Base-by-base conservation (phyloP, 2,888 invertebrate genomes). In the Luffia ferchaultella region DNA sequence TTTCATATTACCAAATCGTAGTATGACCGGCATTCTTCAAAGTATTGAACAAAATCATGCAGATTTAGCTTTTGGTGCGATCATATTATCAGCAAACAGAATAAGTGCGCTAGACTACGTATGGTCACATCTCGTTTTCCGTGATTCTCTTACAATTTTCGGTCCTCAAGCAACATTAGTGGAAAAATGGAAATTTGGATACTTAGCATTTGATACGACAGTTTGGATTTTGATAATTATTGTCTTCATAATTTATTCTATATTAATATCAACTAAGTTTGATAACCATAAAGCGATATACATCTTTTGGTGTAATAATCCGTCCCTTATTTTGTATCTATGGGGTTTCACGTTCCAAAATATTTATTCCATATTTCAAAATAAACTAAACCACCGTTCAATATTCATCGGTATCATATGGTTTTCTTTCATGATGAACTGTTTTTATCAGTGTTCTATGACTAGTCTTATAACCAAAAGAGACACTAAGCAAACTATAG, bases 141-240 rank as follows among this genome's bases (percentile, higher is more conserved):
- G 46, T 16, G 55, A 55, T 40, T 48, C 20, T 17, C 46, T 51
- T 9, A 48, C 50, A 19, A 46, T 45, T 18, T 16, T 52, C 17
- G 48, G 41, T 1, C 52, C 50, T 15, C 45, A 18, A 9, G 18
- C 46, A 17, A 20, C 30, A 17, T 43, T 53, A 19, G n/a, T 53
- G 16, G 51, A 53, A 45, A 48, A 50, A 16, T 55, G 55, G 55
- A 55, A 52, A 46, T 48, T 50, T 16, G 51, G 53, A 42, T 30
- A 30, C 12, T 30, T 30, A 30, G 30, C 5, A 3, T 30, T 30
- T 12, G 5, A 30, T 30, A 30, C 12, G 5, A 3, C 3, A 7
- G 12, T 30, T 7, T 30, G 30, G 30, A 30, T 30, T 30, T 30
- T 30, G 12, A 12, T 30, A 12, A 30, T 30, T 3, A 30, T 30